Conservation (phyloP, 2,888 invertebrate species). For the Labia minor region DNA sequence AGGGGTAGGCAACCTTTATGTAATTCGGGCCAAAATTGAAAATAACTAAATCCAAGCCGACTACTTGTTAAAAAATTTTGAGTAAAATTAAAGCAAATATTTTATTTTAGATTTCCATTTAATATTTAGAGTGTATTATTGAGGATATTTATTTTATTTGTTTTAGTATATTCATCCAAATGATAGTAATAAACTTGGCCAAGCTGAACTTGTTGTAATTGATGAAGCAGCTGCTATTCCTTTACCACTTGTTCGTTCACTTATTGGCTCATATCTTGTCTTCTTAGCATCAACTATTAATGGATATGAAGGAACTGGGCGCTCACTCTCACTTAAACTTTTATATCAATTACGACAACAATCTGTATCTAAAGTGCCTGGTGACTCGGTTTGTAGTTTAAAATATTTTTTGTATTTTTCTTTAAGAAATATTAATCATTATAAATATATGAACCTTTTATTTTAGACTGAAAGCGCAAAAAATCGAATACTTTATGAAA, state of each 20-base stretch:
- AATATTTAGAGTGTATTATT: too few relatives aligned
- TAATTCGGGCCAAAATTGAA: too few relatives aligned
- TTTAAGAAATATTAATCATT: too few relatives aligned
- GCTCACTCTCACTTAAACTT: conserved; percentile 88
- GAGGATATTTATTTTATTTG: too few relatives aligned
- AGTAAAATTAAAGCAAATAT: too few relatives aligned
- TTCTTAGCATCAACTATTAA: conserved; percentile 95
- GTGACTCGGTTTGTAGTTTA: conserved; percentile 18
- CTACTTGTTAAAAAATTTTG: too few relatives aligned
- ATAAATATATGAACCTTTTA: too few relatives aligned
- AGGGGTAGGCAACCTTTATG: too few relatives aligned
- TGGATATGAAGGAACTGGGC: conserved; percentile 96
- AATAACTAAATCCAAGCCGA: too few relatives aligned
- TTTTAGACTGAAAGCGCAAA: conserved; percentile 37
- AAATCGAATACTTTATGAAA: conserved; percentile 45
- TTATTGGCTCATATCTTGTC: conserved; percentile 82
- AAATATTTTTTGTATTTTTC: too few relatives aligned
- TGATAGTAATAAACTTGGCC: conserved; percentile 76
- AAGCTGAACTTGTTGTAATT: conserved; percentile 89
- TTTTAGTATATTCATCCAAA: conserved; percentile 86
- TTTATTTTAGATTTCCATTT: too few relatives aligned
- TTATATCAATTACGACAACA: conserved; percentile 73
- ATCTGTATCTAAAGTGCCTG: conserved; percentile 35
- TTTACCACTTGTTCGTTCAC: conserved; percentile 76
- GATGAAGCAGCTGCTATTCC: conserved; percentile 99